A percentile compares a stretch with the other conserved stretches of the same genome.
Evolutionary conservation across 2,113 vertebrate genomes (phyloP).

Genomic region (Alaudala cheleensis): DNA sequence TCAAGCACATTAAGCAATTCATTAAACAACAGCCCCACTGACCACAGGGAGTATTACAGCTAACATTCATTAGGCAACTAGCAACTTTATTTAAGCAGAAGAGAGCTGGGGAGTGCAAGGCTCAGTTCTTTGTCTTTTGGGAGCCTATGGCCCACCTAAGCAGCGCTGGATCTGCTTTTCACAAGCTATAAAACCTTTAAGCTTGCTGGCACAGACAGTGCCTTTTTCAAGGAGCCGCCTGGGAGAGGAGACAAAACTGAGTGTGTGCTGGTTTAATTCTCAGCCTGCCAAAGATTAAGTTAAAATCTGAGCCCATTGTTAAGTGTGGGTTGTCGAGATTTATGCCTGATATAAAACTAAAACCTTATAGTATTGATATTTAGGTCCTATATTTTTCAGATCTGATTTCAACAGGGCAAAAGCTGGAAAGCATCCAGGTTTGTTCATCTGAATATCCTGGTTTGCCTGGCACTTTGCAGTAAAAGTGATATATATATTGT

Average conservation of each 20-base stretch:
- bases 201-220: conserved; percentile 15
- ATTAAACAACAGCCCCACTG: conserved; percentile 85
- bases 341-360: conserved; percentile 52
- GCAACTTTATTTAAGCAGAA: conserved; percentile 81
- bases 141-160: conserved; percentile 20
- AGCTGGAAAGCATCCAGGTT: conserved; percentile 15
- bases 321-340: conserved; percentile 37
- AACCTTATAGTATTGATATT: conserved; percentile 62
- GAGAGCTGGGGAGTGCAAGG: conserved; percentile 65
- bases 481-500: conserved; percentile 59
- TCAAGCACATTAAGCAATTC: conserved; percentile 89
- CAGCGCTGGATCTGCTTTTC: conserved; percentile 36
- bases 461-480: conserved; percentile 47
- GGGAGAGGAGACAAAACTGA: conserved; percentile 12
- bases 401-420: conserved; percentile 56
- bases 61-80: conserved; percentile 81
- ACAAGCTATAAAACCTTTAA: conserved; percentile 26
- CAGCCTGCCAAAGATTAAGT: conserved; percentile 43
- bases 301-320: conserved; percentile 58
- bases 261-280: conserved; percentile 6
- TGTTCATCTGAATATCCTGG: conserved; percentile 47
- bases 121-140: conserved; percentile 64
- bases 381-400: conserved; percentile 59
- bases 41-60: conserved; percentile 82
- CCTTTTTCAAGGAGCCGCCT: conserved; percentile 30